A percentile compares a stretch with the other conserved stretches of the same genome.
Conservation (phyloP, 2,113 vertebrate species). For the Prinia subflava region DNA sequence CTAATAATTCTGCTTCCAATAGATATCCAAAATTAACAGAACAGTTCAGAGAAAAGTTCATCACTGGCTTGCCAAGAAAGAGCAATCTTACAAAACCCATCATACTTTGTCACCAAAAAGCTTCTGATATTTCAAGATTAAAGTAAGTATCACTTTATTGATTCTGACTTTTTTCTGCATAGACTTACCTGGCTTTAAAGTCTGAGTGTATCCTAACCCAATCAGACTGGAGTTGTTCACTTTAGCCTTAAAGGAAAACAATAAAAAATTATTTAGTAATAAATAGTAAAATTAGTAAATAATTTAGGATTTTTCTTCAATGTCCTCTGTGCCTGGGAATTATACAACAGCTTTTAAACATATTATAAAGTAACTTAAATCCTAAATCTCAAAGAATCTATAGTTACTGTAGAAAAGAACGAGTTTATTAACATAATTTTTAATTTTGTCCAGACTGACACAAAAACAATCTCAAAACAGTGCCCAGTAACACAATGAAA, state of each 20-base stretch:
- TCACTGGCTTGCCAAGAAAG: background rate
- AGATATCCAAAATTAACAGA: background rate
- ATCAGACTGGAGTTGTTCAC: slow-evolving; percentile 98
- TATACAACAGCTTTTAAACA: background rate
- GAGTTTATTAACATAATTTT: background rate
- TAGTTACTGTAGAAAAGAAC: background rate
- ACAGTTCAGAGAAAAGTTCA: background rate
- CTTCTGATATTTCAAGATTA: background rate
- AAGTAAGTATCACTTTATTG: background rate
- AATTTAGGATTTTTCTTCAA: background rate
- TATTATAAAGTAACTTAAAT: background rate
- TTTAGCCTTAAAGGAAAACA: slow-evolving; percentile 84
- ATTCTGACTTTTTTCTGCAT: background rate
- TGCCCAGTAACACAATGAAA: background rate
- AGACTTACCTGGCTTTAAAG: slow-evolving; percentile 90
- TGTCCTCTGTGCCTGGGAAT: background rate
- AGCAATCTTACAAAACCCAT: background rate
- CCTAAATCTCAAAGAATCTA: background rate
- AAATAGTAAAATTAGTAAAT: background rate
- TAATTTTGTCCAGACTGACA: background rate
- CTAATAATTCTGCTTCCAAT: background rate
- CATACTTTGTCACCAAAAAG: background rate
- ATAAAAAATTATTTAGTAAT: background rate
- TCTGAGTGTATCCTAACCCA: slow-evolving; percentile 96
- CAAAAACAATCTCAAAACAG: background rate